Evolutionary conservation across 2,888 invertebrate genomes (phyloP), one percentile per base, ranked within the genome.

Genomic region (Rhamphomyia laevipes): DNA sequence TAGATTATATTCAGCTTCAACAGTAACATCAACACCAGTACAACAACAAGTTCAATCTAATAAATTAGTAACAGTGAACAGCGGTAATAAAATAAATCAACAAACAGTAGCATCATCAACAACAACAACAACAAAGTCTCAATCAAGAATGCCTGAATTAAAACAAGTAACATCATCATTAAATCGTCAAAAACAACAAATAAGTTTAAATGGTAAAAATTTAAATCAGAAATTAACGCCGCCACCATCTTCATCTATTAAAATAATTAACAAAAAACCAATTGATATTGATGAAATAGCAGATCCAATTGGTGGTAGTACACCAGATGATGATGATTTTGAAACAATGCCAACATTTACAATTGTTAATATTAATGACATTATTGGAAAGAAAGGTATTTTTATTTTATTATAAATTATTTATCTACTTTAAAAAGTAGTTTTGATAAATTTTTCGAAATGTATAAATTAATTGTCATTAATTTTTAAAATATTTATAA

Each of bases 321-420:
- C 47, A 42, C 49, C 53, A 17, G 53, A 55, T 3, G 48, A 56
- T 12, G 67, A 68, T 45, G 67, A 68, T 45, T 62, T 61, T 35
- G 63, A 64, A 48, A 60, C 59, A 13, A 66, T 65, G 63, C 68
- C 67, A n/a, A 70, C 70, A 10, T 70, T 70, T 47, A 70, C 70
- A 21, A 70, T 70, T 46, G 70, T 70, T 9, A 70, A 70, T 49
- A 68, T 70, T 11, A 64, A 67, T 51, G 69, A 70, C 50, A 70
- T 70, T 47, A 68, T 70, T 4, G 68, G 68, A 47, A 69, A 69
- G 52, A 64, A 63, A 37, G 66, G 65, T 4, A 67, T 67, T 55
- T n/a, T 35, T 13, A n/a, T n/a, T n/a, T n/a, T 5, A 5, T 13
- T 35, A n/a, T 35, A 35, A 6, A n/a, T 5, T 35, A n/a, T 35